These are phyloP conservation scores for Epirrhoe alternata DNA, from an alignment of 2,888 invertebrate species.

Conservation along the genomic window DNA sequence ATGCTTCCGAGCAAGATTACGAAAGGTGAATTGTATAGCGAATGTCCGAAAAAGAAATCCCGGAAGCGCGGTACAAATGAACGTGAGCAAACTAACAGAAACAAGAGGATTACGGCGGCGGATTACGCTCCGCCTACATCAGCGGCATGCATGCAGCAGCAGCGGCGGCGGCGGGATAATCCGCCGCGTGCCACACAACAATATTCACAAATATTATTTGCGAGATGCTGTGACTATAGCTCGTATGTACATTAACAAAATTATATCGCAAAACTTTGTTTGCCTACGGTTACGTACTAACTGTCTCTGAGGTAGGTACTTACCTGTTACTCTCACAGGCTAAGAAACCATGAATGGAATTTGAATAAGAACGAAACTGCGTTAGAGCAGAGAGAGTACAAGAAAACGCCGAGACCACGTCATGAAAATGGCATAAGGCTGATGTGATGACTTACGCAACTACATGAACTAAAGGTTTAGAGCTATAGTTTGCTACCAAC, in stretches of 20 bases:
- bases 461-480: no score
- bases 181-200: not conserved
- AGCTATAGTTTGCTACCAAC: no score
- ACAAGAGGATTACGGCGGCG: conserved; percentile 23
- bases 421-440: no score
- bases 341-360: no score
- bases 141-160: not conserved
- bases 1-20: not conserved
- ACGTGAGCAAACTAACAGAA: conserved; percentile 19
- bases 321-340: no score
- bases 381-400: no score
- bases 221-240: not conserved
- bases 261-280: no score
- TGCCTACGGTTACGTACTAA: no score
- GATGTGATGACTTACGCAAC: no score
- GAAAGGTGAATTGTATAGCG: not conserved
- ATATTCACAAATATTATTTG: conserved; percentile 6
- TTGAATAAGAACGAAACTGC: no score
- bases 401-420: no score
- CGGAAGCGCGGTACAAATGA: conserved; percentile 6
- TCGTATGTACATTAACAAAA: not conserved
- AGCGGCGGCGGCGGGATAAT: conserved; percentile 2
- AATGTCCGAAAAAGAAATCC: conserved; percentile 7
- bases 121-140: conserved; percentile 8
- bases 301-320: no score